These are phyloP conservation scores for Serranus cabrilla DNA, from an alignment of 2,797 vertebrate species.

Conservation along the genomic window DNA sequence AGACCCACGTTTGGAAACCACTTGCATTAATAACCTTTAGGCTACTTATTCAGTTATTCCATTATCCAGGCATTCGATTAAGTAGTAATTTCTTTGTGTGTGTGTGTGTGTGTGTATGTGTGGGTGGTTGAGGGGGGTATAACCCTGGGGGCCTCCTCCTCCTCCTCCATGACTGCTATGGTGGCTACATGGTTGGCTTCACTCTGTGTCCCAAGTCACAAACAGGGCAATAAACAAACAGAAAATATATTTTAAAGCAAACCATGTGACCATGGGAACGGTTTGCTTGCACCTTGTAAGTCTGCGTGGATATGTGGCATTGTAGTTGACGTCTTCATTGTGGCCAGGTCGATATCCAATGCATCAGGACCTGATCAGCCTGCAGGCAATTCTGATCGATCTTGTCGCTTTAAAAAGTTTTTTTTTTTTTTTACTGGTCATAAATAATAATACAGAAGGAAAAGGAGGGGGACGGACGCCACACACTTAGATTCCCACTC, in stretches of 20 bases:
- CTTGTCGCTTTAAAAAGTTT: conserved; percentile 59
- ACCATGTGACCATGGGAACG: conserved; percentile 71
- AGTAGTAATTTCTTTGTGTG: conserved; percentile 72
- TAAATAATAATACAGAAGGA: conserved; percentile 85
- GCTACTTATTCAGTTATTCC: conserved; percentile 79
- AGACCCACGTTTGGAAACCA: conserved; percentile 54
- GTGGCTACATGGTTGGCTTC: conserved; percentile 51
- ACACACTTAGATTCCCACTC: conserved; percentile 13
- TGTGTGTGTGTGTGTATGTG: conserved; percentile 23
- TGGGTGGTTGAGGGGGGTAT: conserved; percentile 36
- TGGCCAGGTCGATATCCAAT: conserved; percentile 75
- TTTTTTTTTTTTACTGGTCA: conserved; percentile 64
- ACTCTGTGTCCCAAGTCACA: conserved; percentile 34
- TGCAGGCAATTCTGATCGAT: conserved; percentile 76
- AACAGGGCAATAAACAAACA: conserved; percentile 42
- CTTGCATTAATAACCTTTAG: conserved; percentile 78
- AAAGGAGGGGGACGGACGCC: conserved; percentile 22
- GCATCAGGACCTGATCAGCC: conserved; percentile 77
- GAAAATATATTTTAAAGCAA: conserved; percentile 46
- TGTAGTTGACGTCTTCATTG: conserved; percentile 80
- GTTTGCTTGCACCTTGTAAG: conserved; percentile 48
- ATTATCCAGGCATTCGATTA: conserved; percentile 79
- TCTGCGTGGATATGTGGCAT: conserved; percentile 62
- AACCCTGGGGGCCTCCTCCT: conserved; percentile 60
- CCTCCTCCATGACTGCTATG: conserved; percentile 29